A percentile compares a stretch with the other conserved stretches of the same genome.
Evolutionary conservation across 2,113 vertebrate species (phyloP).

Genomic region (Gasterosteus aculeatus): DNA sequence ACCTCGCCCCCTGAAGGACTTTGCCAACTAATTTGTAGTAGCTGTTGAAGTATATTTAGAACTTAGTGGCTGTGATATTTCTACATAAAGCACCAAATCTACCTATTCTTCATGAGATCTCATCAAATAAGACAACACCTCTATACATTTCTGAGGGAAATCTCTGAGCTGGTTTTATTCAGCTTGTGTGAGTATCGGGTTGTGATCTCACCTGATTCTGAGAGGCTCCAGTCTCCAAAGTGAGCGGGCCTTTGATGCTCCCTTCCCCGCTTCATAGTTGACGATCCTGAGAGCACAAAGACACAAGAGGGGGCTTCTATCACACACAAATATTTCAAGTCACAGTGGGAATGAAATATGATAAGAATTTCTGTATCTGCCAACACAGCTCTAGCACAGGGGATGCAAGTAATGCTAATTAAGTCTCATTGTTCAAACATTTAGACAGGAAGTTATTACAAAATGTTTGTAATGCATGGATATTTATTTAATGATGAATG

Average conservation of each 20-base stretch:
- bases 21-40: constrained; percentile 45
- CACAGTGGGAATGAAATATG: constrained; percentile 6
- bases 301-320: not conserved
- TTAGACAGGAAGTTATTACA: not conserved
- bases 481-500: not conserved
- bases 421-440: constrained; percentile 2
- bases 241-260: constrained; percentile 88
- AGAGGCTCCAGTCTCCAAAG: constrained; percentile 96
- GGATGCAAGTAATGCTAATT: not conserved
- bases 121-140: constrained; percentile 6
- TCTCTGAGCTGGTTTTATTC: not conserved
- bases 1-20: constrained; percentile 26
- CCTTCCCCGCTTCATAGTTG: constrained; percentile 93
- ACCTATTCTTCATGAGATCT: not conserved
- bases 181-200: not conserved
- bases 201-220: constrained; percentile 89
- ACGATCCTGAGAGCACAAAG: constrained; percentile 83
- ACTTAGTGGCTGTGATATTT: not conserved
- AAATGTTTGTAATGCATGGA: not conserved
- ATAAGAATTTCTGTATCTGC: not conserved
- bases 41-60: constrained; percentile 44
- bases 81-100: constrained; percentile 7
- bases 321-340: constrained; percentile 1
- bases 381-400: not conserved
- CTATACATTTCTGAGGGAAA: not conserved